Evolutionary conservation across 2,888 invertebrate genomes (phyloP), one percentile per base, ranked within the genome.

Genomic region (Lepetodrilus schrolli): DNA sequence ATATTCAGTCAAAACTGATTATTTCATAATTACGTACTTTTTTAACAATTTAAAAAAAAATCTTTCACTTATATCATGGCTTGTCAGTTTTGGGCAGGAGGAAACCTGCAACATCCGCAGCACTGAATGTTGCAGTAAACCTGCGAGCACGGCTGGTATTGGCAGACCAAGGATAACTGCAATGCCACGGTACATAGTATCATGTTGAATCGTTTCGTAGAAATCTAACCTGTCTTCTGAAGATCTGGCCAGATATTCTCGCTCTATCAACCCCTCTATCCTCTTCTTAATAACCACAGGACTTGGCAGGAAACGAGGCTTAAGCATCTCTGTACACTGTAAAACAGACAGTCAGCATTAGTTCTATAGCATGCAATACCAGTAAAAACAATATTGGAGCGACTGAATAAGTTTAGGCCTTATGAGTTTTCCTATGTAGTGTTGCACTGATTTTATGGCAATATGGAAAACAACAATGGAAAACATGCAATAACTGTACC

Each of bases 211-310:
- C 38, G 38, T 38, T 38, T 38, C 8, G 38, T 38, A 38, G 2
- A 49, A 1, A 51, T 50, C 85, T 69, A 87, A 92, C 92, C 93
- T 92, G 93, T 99, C 99, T 92, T 98, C 97, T 75, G 96, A 95
- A 90, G 98, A 97, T 91, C 99, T 94, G 83, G 97, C 96, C 90
- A 99, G 93, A 93, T 99, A 99, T 92, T 99, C 99, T 84, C 99
- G 93, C 92, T 99, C 99, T 91, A 99, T 99, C 89, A 99, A 94
- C 78, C 98, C 97, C 93, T 99, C 99, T 92, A 99, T 99, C 91
- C 99, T 94, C 92, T 99, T 98, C 93, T 99, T 99, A 91, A 99
- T 99, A 84, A 98, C 95, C 84, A 96, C 96, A 72, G 99, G 99
- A 86, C 97, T 97, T 80, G 99, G 99, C 92, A 98, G 93, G 94